Evolutionary conservation across 2,797 vertebrate genomes (phyloP).

Genomic region (Manis javanica): DNA sequence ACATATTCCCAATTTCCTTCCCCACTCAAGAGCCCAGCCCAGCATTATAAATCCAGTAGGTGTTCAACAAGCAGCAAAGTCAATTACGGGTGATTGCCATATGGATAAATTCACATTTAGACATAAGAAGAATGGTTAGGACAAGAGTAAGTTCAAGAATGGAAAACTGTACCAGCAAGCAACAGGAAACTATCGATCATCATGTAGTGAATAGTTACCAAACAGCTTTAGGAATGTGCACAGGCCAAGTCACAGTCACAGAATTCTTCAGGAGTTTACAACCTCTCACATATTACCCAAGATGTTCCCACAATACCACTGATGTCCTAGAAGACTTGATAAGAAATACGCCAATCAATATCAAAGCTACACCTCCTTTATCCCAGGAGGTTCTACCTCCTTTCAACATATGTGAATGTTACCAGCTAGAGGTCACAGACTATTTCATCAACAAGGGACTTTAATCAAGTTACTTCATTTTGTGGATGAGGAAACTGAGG

Average conservation of each 20-base stretch:
- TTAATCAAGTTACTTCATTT: conserved; percentile 21
- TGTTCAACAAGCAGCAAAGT: background rate
- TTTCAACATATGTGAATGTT: background rate
- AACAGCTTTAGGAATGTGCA: background rate
- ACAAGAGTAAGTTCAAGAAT: background rate
- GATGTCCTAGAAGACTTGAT: background rate
- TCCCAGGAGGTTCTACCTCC: background rate
- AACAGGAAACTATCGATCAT: background rate
- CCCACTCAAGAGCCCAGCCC: background rate
- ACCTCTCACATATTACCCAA: background rate
- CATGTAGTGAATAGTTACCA: background rate
- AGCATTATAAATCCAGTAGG: background rate
- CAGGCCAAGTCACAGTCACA: background rate
- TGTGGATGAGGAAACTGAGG: conserved; percentile 18
- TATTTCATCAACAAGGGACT: background rate
- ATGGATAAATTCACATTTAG: background rate
- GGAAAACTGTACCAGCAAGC: background rate
- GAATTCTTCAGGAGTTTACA: background rate
- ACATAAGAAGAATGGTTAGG: background rate
- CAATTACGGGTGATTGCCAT: background rate
- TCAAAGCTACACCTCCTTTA: background rate
- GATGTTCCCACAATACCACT: background rate
- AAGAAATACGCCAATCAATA: background rate
- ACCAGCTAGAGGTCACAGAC: background rate
- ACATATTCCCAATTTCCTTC: background rate